A percentile compares a stretch with the other conserved stretches of the same genome.
Conservation (phyloP, 2,888 invertebrate species). For the Diloba caeruleocephala region DNA sequence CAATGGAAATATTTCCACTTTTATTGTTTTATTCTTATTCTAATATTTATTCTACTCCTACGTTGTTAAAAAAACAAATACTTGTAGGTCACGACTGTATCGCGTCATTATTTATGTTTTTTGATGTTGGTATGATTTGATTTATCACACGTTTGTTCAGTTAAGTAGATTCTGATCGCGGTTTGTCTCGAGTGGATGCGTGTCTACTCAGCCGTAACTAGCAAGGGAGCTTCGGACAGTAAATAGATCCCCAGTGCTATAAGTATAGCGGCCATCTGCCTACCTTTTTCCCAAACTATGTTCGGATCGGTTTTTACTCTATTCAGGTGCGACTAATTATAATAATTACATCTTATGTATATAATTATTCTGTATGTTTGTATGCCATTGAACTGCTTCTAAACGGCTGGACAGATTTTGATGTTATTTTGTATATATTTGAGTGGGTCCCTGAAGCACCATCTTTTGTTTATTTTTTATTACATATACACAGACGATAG, state of each 20-base stretch:
- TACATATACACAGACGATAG: too few relatives aligned
- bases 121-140: constrained; percentile 46
- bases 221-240: background rate
- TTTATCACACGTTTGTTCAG: constrained; percentile 37
- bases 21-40: constrained; percentile 42
- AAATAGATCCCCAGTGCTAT: constrained; percentile 1
- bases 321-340: too few relatives aligned
- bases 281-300: too few relatives aligned
- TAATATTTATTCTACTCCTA: constrained; percentile 38
- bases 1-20: constrained; percentile 45
- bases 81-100: constrained; percentile 39
- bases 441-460: too few relatives aligned
- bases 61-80: constrained; percentile 25
- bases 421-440: too few relatives aligned
- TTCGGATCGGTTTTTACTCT: too few relatives aligned
- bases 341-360: too few relatives aligned
- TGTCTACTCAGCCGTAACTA: constrained; percentile 13
- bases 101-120: constrained; percentile 31
- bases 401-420: too few relatives aligned
- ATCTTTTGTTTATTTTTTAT: too few relatives aligned
- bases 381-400: too few relatives aligned
- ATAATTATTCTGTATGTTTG: too few relatives aligned
- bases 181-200: constrained; percentile 15
- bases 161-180: constrained; percentile 16
- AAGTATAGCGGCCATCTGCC: constrained; percentile 3